phyloP scores from a whole-genome alignment of 2,888 invertebrate genomes.

The Flexamia atlantica region DNA sequence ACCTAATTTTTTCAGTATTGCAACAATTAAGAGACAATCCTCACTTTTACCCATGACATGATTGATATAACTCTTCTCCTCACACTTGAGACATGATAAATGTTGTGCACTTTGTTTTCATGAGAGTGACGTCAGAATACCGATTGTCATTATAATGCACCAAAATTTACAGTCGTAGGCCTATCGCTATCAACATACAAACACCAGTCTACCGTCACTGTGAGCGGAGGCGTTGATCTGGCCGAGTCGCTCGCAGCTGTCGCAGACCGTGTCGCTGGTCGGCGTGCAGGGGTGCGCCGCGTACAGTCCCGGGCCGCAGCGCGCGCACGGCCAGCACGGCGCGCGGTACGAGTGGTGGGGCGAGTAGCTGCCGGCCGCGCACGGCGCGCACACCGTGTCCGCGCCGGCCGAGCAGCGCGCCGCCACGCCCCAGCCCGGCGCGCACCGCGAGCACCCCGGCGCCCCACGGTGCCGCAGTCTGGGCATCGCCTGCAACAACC shows the following conservation, averaged over 20 bases:
- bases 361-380: conserved; percentile 45
- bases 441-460: conserved; percentile 18
- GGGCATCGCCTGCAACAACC: conserved; percentile 13
- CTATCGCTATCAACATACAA: no score
- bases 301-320: conserved; percentile 58
- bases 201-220: no score
- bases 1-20: no score
- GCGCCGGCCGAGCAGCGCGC: background rate
- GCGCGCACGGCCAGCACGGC: conserved; percentile 58
- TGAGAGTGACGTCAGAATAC: no score
- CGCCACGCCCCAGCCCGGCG: conserved; percentile 59
- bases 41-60: no score
- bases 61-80: no score
- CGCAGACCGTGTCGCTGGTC: conserved; percentile 55
- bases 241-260: conserved; percentile 54
- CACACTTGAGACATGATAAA: no score
- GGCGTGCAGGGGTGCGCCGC: conserved; percentile 49
- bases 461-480: conserved; percentile 40
- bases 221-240: background rate
- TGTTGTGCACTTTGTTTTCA: no score
- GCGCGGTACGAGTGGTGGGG: conserved; percentile 59
- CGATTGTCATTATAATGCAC: no score
- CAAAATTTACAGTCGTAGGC: no score
- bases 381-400: conserved; percentile 48
- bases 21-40: no score